phyloP scores from a whole-genome alignment of 2,888 invertebrate species.

The Apeira syringaria region DNA sequence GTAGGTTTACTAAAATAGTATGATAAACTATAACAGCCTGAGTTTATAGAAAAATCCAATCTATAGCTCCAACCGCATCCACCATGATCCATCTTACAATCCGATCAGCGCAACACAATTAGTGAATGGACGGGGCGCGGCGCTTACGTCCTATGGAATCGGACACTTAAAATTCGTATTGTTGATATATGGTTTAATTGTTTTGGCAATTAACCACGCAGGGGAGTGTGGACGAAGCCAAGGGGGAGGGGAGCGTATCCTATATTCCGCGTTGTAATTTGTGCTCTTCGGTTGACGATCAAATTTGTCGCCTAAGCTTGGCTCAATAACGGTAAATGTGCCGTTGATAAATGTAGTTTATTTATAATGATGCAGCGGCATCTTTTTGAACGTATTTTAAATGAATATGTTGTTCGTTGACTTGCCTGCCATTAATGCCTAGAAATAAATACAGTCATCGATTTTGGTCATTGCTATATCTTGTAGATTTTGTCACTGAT shows the following conservation, averaged over 20 bases:
- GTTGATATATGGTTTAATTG: slow-evolving; percentile 72
- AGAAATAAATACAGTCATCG: too few relatives aligned
- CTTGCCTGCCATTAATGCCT: too few relatives aligned
- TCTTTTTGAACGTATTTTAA: too few relatives aligned
- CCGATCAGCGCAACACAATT: slow-evolving; percentile 11
- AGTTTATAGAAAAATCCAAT: neutral
- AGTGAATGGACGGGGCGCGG: slow-evolving; percentile 27
- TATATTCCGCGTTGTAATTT: slow-evolving; percentile 28
- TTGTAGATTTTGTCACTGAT: too few relatives aligned
- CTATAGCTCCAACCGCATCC: neutral
- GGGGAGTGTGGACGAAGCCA: slow-evolving; percentile 24
- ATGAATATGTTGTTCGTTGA: neutral
- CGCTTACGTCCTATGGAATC: slow-evolving; percentile 42
- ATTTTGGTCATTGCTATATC: too few relatives aligned
- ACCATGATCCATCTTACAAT: slow-evolving; percentile 2
- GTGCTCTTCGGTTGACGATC: slow-evolving; percentile 30
- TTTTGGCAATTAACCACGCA: slow-evolving; percentile 65
- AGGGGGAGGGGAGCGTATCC: slow-evolving; percentile 21
- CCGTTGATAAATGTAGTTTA: slow-evolving; percentile 9
- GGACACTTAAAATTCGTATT: slow-evolving; percentile 55
- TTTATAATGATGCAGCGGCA: slow-evolving; percentile 10
- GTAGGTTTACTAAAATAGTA: too few relatives aligned
- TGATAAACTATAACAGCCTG: too few relatives aligned
- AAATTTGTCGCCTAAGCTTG: slow-evolving; percentile 28
- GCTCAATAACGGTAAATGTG: slow-evolving; percentile 16